A percentile compares a stretch with the other conserved stretches of the same genome.
Evolutionary conservation across 2,797 vertebrate species (phyloP).

Genomic region (Coregonus ussuriensis): DNA sequence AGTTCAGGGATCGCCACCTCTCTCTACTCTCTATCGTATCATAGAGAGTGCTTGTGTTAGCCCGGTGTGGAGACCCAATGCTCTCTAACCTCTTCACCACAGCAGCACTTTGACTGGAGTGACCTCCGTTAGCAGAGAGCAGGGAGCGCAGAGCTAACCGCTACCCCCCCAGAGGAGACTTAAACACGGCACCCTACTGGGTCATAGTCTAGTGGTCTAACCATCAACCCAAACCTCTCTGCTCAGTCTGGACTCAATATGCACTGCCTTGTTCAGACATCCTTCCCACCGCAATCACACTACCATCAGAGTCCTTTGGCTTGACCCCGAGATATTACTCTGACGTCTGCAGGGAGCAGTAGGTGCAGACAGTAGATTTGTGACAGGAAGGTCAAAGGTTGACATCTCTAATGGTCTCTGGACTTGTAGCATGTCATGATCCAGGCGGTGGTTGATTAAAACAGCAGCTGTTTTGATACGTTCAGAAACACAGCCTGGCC

Average conservation of each 20-base stretch:
- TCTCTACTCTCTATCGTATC: conserved; percentile 61
- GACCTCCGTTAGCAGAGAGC: conserved; percentile 70
- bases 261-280: conserved; percentile 65
- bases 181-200: conserved; percentile 55
- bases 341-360: conserved; percentile 20
- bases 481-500: conserved; percentile 29
- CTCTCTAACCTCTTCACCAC: conserved; percentile 67
- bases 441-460: conserved; percentile 41
- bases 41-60: conserved; percentile 73
- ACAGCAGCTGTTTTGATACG: conserved; percentile 64
- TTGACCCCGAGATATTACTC: conserved; percentile 58
- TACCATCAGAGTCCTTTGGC: conserved; percentile 63
- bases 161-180: conserved; percentile 65
- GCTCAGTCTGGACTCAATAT: no score
- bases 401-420: conserved; percentile 74
- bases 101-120: conserved; percentile 72
- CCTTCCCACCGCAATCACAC: conserved; percentile 69
- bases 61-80: conserved; percentile 70
- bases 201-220: conserved; percentile 46
- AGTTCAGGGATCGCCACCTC: conserved; percentile 45
- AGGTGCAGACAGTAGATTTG: conserved; percentile 56
- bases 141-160: conserved; percentile 36
- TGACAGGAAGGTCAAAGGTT: conserved; percentile 47
- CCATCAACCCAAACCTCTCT: conserved; percentile 70
- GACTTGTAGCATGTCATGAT: conserved; percentile 49